Base-by-base conservation (phyloP, 2,888 invertebrate genomes). In the Teleiodes luculella region DNA sequence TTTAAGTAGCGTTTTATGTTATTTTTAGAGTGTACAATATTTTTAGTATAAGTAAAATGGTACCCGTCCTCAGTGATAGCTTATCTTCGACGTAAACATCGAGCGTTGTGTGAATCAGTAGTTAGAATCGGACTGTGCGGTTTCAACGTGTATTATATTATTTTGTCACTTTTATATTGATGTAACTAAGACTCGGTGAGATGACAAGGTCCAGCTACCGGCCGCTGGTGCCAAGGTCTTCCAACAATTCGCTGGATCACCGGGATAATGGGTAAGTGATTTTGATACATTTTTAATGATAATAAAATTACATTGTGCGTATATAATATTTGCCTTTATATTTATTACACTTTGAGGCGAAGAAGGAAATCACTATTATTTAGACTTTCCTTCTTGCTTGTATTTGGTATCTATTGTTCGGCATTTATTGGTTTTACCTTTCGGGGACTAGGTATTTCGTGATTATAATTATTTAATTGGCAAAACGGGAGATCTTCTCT, bases 191-290 rank as follows among this genome's bases (percentile, higher is more conserved):
- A 20, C 18, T 16, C 11, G 20, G 39, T 18, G 31, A 41, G 18
- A 88, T 89, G 89, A 86, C 89, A 18, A 76, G 89, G 56, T 88
- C 89, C 47, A 83, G 84, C 63, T 89, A 89, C 67, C 73, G 85
- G 54, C 89, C 89, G 1, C 69, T 89, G 45, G 83, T 89, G 33
- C 88, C 89, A 3, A 69, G 89, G 39, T 74, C 86, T 4, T 87
- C 89, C 0, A 75, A 82, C 61, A 80, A 78, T 55, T 89, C 89
- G 1, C 59, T 89, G 62, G 85, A 87, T 41, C 75, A 70, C 50
- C 71, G 82, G 55, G 86, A 89, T 33, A 67, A 70, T 57, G 87
- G 86, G 89, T 88, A 58, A 83, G 88, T 76, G 31, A 11, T 20
- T 18, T 16, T 10, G 10, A 20, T 16, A 4, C 18, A 20, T 3